A percentile compares a stretch with the other conserved stretches of the same genome.
Conservation (phyloP, 92 coral and sea anemone genomes). For the Micromussa lordhowensis region DNA sequence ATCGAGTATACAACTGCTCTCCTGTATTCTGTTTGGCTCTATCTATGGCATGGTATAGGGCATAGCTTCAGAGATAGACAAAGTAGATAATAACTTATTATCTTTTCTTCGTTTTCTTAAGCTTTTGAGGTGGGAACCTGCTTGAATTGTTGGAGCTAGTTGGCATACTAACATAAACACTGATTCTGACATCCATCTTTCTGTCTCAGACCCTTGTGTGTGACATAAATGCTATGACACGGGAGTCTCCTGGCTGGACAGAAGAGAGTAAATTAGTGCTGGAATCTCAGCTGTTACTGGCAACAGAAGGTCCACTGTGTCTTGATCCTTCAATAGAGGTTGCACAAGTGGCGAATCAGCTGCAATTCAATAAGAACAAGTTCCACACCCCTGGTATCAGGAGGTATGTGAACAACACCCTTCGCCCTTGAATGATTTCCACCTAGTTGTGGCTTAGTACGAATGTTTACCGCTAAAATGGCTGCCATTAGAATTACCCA, state of each 20-base stretch:
- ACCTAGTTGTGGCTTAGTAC: too few species aligned
- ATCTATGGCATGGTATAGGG: too few species aligned
- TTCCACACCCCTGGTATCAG: constrained; percentile 78
- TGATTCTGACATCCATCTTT: background rate
- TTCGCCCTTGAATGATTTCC: background rate
- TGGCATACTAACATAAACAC: background rate
- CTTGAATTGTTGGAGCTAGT: background rate
- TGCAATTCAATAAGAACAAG: constrained; percentile 92
- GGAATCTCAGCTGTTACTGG: constrained; percentile 88
- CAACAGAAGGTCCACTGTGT: constrained; percentile 96
- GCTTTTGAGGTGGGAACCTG: background rate
- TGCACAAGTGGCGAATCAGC: constrained; percentile 84
- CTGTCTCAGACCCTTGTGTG: constrained; percentile 87
- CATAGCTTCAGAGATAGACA: too few species aligned
- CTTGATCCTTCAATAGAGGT: constrained; percentile 95
- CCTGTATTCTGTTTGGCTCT: too few species aligned
- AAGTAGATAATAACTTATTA: too few species aligned
- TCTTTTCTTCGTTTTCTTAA: too few species aligned
- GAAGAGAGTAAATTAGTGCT: constrained; percentile 85
- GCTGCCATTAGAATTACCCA: too few species aligned
- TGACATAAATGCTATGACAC: constrained; percentile 95
- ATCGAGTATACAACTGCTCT: too few species aligned
- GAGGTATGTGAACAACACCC: constrained; percentile 62
- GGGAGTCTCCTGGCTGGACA: constrained; percentile 83
- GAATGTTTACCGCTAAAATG: too few species aligned